Base-by-base conservation (phyloP, 2,113 vertebrate species). In the Myiopsitta monachus region DNA sequence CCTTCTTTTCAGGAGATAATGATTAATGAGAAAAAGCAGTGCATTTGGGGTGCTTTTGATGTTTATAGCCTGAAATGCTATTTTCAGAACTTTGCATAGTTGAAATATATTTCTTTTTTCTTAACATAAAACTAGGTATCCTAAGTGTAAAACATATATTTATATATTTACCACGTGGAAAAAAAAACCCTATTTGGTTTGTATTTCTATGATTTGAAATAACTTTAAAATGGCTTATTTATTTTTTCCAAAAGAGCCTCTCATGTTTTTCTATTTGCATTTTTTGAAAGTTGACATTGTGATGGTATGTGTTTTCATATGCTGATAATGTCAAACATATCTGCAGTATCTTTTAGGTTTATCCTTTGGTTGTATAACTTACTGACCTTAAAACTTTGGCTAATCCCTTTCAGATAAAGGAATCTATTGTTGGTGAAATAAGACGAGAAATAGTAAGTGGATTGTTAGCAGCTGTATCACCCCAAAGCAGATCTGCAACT, bases 381-480 rank as follows among this genome's bases (percentile, higher is more conserved):
- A 62, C 39, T 88, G 67, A 92, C 74, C 44, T 67, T 94, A 79
- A 95, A 91, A 91, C 64, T 84, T 80, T 52, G 77, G 63, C 38
- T 97, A 67, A 74, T 93, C 88, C 27, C 46, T 83, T 97, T 81
- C 92, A 99, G 99, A 99, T 99, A 94, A 99, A 99, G 96, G 98
- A 99, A 84, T 99, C 98, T 61, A 98, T 99, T 92, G 98, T 98
- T 41, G 98, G 99, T 67, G 99, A 99, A 97, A 99, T 99, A 94
- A 98, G 98, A 91, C 98, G 98, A 92, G 99, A 99, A 98, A 99
- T 99, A 92, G 98, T 99, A 97, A 98, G 98, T 91, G 99, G 99
- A 94, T 98, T 99, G 81, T 97, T 99, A 93, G 98, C 99, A 90
- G 98, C 98, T 30, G 98, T 98, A 52, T 98, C 98, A 13, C 98